Evolutionary conservation across 2,113 vertebrate species (phyloP), one percentile per base, ranked within the genome.

Genomic region (Etia nguti): DNA sequence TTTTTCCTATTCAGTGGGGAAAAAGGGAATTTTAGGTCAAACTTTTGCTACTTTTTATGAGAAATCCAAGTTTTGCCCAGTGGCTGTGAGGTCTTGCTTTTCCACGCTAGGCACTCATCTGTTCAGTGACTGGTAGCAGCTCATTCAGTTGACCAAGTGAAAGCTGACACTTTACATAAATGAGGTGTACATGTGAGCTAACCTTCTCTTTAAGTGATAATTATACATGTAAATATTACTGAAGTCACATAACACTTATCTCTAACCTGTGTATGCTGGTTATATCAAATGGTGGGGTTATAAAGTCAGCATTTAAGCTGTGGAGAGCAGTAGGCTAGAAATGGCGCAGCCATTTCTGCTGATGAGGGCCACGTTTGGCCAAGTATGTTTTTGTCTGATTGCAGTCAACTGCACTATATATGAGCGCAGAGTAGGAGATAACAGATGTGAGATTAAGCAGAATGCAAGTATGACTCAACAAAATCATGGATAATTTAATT

Each of bases 1-100:
- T 38, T 10, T 38, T 22, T 68, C 34, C 11, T 41, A 8, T 3
- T 8, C 22, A 6, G 31, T 1, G 29, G 16, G 41, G 1, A 0
- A 4, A 10, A 4, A 4, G 1, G 6, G 9, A 36, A 18, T 65
- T 75, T 18, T 48, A 10, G 22, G 41, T 73, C 5, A 29, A 26
- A 48, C 15, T 1, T 73, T 29, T 29, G 22, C 15, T 48, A 46
- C 22, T 70, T 26, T 70, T 70, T 24, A 46, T 46, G 65, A 46
- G 22, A 2, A 2, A 16, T 70, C 65, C n/a, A 46, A 46, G 38
- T 46, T 10, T 26, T 6, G 68, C 38, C 38, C 68, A 26, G 38
- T 26, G 38, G 22, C 13, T 73, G 68, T 73, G 65, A 70, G 12
- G 36, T 43, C 36, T 43, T 41, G 36, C 65, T 10, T 43, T 70